A percentile compares a stretch with the other conserved stretches of the same genome.
Conservation (phyloP, 2,797 vertebrate genomes). For the Pampus argenteus region DNA sequence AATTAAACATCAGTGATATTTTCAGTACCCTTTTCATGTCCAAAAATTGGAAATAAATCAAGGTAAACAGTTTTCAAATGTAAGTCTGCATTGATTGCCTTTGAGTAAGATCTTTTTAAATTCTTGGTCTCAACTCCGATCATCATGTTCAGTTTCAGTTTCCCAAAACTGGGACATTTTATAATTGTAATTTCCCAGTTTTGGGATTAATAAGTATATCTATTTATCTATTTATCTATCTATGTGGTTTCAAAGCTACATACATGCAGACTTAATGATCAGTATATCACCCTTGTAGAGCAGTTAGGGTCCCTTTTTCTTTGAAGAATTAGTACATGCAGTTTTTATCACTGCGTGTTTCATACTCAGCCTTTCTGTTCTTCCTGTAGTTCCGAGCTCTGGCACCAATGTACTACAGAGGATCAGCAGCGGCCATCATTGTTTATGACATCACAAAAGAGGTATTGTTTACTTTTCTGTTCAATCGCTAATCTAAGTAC, state of each 20-base stretch:
- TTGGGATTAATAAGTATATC: too few relatives aligned
- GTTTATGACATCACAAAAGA: constrained; percentile 99
- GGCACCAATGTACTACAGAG: constrained; percentile 99
- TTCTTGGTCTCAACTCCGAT: constrained; percentile 20
- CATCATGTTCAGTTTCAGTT: constrained; percentile 24
- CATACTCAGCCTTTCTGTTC: constrained; percentile 30
- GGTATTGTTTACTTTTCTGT: constrained; percentile 79
- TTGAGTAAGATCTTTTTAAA: constrained; percentile 10
- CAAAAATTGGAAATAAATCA: constrained; percentile 13
- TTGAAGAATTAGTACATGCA: constrained; percentile 6
- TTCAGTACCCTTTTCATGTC: constrained; percentile 25
- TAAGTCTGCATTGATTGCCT: constrained; percentile 4
- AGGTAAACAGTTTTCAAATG: constrained; percentile 1
- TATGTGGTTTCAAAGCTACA: constrained; percentile 12
- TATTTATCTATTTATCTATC: too few relatives aligned
- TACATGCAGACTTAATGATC: neutral
- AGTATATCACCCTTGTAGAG: neutral
- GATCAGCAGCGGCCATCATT: constrained; percentile 96
- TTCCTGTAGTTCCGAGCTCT: constrained; percentile 93
- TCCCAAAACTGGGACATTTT: too few relatives aligned
- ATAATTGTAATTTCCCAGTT: too few relatives aligned
- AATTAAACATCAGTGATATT: constrained; percentile 11
- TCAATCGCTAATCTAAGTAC: neutral
- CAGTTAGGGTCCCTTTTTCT: neutral
- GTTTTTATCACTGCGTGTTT: constrained; percentile 23